Evolutionary conservation across 2,113 vertebrate genomes (phyloP).

Genomic region (Chlorodrepanis virens): DNA sequence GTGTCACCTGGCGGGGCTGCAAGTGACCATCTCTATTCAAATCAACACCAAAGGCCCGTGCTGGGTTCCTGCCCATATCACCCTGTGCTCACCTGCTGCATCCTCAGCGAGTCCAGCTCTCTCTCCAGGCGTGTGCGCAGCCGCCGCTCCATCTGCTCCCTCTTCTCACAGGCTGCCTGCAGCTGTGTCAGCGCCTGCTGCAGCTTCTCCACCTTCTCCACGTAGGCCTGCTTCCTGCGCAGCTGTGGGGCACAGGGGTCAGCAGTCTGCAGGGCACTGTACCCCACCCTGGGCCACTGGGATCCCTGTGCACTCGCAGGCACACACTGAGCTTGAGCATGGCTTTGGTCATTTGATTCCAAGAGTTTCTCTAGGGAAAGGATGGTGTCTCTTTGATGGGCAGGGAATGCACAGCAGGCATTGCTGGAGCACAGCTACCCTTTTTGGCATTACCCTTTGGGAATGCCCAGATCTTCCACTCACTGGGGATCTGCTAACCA

Average conservation of each 20-base stretch:
- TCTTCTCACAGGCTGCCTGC: conserved; percentile 81
- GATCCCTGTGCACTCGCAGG: not conserved
- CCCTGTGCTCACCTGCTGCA: conserved; percentile 77
- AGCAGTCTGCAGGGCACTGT: not conserved
- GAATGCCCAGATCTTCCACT: not conserved
- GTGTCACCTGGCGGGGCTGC: not conserved
- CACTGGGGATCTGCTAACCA: not conserved
- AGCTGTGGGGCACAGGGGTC: conserved; percentile 57
- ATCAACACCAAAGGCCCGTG: fast-evolving
- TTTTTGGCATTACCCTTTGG: fast-evolving
- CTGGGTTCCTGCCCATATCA: not conserved
- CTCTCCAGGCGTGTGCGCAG: conserved; percentile 83
- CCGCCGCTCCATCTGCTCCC: conserved; percentile 85
- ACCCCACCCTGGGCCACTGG: fast-evolving
- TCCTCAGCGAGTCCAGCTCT: conserved; percentile 81
- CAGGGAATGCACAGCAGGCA: not conserved
- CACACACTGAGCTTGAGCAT: fast-evolving
- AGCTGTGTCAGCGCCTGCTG: conserved; percentile 84
- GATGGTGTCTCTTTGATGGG: not conserved
- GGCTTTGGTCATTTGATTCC: not conserved
- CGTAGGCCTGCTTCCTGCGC: conserved; percentile 82
- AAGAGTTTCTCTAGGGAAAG: not conserved
- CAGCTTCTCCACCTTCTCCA: conserved; percentile 85
- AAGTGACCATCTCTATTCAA: not conserved
- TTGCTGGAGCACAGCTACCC: not conserved